These are phyloP conservation scores for Aquatica leii DNA, from an alignment of 2,888 invertebrate genomes.

Conservation along the genomic window DNA sequence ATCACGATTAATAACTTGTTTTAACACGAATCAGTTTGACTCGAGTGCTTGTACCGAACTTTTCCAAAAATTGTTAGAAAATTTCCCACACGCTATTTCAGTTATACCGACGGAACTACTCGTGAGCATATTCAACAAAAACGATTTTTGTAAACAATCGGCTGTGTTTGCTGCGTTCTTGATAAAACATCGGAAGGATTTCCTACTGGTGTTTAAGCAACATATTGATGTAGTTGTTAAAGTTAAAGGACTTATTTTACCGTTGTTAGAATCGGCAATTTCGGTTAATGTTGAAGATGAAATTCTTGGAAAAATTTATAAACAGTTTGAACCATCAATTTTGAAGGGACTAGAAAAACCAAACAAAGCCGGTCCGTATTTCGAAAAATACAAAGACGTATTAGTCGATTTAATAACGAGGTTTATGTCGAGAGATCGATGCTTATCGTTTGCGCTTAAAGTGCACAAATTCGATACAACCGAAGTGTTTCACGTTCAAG, in stretches of 20 bases:
- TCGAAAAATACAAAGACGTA: conserved; percentile 67
- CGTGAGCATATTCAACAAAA: conserved; percentile 62
- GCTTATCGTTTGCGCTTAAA: conserved; percentile 66
- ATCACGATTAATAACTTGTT: conserved; percentile 37
- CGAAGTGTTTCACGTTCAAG: conserved; percentile 67
- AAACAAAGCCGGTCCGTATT: conserved; percentile 73
- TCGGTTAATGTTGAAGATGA: conserved; percentile 60
- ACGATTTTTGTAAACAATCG: conserved; percentile 66
- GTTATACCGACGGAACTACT: conserved; percentile 65
- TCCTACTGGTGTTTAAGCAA: conserved; percentile 62
- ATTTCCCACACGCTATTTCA: conserved; percentile 68
- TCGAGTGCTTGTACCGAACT: conserved; percentile 65
- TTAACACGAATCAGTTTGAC: conserved; percentile 42
- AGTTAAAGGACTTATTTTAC: conserved; percentile 71
- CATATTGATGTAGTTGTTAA: conserved; percentile 63
- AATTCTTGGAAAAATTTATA: conserved; percentile 65
- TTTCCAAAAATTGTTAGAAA: conserved; percentile 66
- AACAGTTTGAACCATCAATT: conserved; percentile 70
- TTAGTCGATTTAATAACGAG: conserved; percentile 67
- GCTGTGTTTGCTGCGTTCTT: conserved; percentile 67
- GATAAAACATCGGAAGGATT: conserved; percentile 64
- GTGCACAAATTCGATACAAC: conserved; percentile 69
- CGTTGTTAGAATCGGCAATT: conserved; percentile 65
- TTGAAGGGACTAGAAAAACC: conserved; percentile 72
- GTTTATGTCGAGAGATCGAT: conserved; percentile 68